Evolutionary conservation across 2,888 invertebrate species (phyloP).

Genomic region (Cactoblastis cactorum): DNA sequence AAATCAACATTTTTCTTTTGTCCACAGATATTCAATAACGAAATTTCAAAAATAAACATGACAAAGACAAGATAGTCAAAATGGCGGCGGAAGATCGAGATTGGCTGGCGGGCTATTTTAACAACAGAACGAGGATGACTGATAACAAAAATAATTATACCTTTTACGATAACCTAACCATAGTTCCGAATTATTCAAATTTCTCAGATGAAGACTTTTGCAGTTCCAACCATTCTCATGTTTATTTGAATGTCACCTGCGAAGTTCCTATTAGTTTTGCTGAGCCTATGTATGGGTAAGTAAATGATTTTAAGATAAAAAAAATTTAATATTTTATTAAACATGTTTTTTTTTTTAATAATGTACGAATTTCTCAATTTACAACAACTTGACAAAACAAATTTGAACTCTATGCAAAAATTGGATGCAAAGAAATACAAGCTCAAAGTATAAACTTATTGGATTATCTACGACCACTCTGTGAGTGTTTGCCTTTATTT

Average conservation of each 20-base stretch:
- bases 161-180: slow-evolving; percentile 46
- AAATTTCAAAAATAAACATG: slow-evolving; percentile 30
- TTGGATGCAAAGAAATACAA: too few relatives aligned
- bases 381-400: too few relatives aligned
- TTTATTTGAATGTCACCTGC: slow-evolving; percentile 82
- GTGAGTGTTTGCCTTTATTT: background rate
- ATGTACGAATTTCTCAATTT: too few relatives aligned
- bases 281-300: slow-evolving; percentile 84
- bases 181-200: slow-evolving; percentile 45
- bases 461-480: background rate
- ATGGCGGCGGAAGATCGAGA: slow-evolving; percentile 56
- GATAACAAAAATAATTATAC: slow-evolving; percentile 40
- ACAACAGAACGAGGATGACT: slow-evolving; percentile 27
- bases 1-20: slow-evolving; percentile 24
- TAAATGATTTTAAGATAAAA: slow-evolving; percentile 18
- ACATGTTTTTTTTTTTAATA: too few relatives aligned
- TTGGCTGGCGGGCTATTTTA: slow-evolving; percentile 52
- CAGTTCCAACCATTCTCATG: slow-evolving; percentile 59
- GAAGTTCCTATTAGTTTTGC: slow-evolving; percentile 83
- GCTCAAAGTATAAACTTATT: background rate
- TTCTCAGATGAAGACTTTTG: slow-evolving; percentile 64
- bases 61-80: slow-evolving; percentile 43
- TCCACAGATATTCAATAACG: slow-evolving; percentile 33
- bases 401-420: too few relatives aligned
- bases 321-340: too few relatives aligned